Evolutionary conservation across 2,113 vertebrate genomes (phyloP).

Genomic region (Recurvirostra avosetta): DNA sequence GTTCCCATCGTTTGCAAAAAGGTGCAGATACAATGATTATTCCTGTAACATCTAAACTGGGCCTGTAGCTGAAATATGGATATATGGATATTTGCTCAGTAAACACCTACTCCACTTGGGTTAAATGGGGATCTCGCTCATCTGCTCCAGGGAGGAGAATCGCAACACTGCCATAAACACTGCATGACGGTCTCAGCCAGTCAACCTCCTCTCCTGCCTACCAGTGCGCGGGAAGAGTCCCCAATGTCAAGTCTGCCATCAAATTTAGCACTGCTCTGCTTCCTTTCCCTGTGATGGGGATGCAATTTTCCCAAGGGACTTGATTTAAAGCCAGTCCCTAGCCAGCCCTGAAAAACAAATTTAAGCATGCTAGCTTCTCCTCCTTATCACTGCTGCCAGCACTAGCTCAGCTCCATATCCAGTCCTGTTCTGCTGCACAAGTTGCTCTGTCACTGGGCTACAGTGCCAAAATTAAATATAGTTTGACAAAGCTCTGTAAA

Average conservation of each 20-base stretch:
- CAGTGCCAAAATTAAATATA: background rate
- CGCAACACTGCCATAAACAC: background rate
- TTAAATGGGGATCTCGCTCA: background rate
- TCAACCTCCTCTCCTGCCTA: background rate
- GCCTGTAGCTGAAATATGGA: background rate
- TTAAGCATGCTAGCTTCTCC: background rate
- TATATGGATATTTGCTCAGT: background rate
- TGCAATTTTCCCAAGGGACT: background rate
- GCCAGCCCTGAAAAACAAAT: background rate
- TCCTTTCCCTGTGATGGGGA: background rate
- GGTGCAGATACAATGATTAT: background rate
- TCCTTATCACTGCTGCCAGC: background rate
- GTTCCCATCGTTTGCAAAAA: background rate
- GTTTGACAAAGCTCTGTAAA: background rate
- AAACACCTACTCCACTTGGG: background rate
- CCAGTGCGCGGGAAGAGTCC: background rate
- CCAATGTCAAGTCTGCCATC: background rate
- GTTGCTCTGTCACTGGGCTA: background rate
- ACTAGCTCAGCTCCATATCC: background rate
- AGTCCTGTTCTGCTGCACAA: background rate
- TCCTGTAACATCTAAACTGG: background rate
- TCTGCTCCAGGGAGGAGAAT: fast-evolving
- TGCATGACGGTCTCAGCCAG: background rate
- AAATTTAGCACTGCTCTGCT: background rate
- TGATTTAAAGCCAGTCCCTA: background rate